A percentile compares a stretch with the other conserved stretches of the same genome.
Conservation (phyloP, 92 coral and sea anemone species). For the Chrysogorgia sp. region DNA sequence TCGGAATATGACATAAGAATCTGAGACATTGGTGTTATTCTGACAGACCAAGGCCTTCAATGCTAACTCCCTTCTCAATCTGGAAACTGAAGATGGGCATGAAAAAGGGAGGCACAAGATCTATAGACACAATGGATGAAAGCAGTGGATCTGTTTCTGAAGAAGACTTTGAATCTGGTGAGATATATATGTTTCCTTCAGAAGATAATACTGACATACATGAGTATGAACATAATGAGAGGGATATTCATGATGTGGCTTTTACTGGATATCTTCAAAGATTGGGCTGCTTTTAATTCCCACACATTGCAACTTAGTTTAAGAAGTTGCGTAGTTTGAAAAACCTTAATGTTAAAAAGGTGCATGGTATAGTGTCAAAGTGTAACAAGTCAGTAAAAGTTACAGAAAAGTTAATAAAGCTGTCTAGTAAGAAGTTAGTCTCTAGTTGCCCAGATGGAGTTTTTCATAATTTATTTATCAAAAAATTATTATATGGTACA, state of each 20-base stretch:
- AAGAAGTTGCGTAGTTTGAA: background rate
- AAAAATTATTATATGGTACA: too few species aligned
- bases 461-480: too few species aligned
- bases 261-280: background rate
- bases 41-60: too few species aligned
- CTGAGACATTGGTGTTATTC: too few species aligned
- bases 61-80: too few species aligned
- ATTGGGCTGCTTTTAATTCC: constrained; percentile 8
- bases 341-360: constrained; percentile 9
- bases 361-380: background rate
- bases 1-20: too few species aligned
- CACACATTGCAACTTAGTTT: constrained; percentile 12
- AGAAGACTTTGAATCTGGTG: background rate
- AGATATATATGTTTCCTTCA: constrained; percentile 3
- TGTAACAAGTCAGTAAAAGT: constrained; percentile 17
- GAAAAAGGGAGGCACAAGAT: background rate
- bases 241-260: too few species aligned
- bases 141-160: constrained; percentile 7
- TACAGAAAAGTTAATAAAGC: background rate
- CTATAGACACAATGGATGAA: background rate
- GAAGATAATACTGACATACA: background rate
- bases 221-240: constrained; percentile 6
- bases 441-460: too few species aligned
- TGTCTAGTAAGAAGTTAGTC: too few species aligned
- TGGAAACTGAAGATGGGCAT: constrained; percentile 3